Evolutionary conservation across 2,888 invertebrate species (phyloP).

Genomic region (Tenthredo distinguenda): DNA sequence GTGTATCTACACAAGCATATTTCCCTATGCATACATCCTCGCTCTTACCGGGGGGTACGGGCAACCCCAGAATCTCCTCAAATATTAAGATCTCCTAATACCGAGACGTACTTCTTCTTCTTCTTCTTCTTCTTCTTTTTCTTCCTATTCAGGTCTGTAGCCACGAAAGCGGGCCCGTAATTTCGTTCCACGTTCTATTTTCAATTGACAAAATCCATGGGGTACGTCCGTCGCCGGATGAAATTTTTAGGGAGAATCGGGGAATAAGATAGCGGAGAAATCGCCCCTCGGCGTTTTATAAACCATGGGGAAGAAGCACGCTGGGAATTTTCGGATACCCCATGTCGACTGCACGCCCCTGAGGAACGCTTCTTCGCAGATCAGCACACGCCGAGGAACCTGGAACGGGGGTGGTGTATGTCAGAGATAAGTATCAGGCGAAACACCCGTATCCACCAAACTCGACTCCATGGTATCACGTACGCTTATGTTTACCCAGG

Average conservation of each 20-base stretch:
- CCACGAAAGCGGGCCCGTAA: too few relatives aligned
- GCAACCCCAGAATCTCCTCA: not conserved
- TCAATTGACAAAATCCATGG: too few relatives aligned
- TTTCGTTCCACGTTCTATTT: too few relatives aligned
- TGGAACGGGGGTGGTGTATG: not conserved
- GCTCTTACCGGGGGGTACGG: not conserved
- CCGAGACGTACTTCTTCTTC: not conserved
- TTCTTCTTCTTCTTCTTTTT: not conserved
- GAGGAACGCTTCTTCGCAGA: slow-evolving; percentile 1
- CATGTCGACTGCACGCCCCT: not conserved
- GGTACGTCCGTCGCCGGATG: too few relatives aligned
- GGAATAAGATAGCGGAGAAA: not conserved
- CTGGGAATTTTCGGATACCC: not conserved
- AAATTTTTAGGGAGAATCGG: not conserved
- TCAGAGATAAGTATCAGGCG: slow-evolving; percentile 39
- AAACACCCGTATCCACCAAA: slow-evolving; percentile 39
- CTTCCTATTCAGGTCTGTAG: not conserved
- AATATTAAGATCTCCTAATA: slow-evolving; percentile 44
- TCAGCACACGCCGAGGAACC: not conserved
- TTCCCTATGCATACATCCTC: not conserved
- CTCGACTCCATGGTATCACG: slow-evolving; percentile 27
- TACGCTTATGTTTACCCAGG: slow-evolving; percentile 46
- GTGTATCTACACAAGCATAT: not conserved
- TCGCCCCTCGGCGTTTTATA: too few relatives aligned
- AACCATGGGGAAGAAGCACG: not conserved